Conservation (phyloP, 2,888 invertebrate genomes). For the Willowsia nigromaculata region DNA sequence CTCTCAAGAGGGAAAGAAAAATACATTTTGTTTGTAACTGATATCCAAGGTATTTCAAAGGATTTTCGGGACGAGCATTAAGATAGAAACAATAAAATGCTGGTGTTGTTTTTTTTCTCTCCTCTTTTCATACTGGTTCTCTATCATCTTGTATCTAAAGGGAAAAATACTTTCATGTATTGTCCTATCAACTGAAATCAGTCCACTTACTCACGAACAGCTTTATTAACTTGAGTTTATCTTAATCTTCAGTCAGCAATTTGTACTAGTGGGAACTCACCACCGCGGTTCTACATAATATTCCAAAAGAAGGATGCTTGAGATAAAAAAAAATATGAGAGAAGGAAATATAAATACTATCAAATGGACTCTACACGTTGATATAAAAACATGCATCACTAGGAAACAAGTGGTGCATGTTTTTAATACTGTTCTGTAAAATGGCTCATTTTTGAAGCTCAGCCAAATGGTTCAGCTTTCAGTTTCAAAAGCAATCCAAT, state of each 20-base stretch:
- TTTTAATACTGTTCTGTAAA: too few relatives aligned
- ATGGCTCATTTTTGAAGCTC: too few relatives aligned
- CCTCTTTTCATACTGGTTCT: background rate
- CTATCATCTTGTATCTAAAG: constrained; percentile 2
- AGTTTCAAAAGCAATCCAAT: background rate
- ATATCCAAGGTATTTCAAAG: constrained; percentile 15
- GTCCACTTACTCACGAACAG: constrained; percentile 67
- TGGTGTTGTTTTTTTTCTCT: background rate
- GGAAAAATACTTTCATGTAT: constrained; percentile 33
- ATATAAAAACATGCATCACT: too few relatives aligned
- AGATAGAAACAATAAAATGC: constrained; percentile 34
- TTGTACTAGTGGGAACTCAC: constrained; percentile 45
- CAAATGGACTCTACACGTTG: background rate
- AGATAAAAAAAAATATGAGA: background rate
- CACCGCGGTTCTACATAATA: background rate
- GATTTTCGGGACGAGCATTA: background rate
- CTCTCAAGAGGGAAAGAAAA: background rate
- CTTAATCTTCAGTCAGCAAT: constrained; percentile 56
- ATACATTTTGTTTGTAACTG: background rate
- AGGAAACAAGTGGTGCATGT: too few relatives aligned
- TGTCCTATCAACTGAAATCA: constrained; percentile 55
- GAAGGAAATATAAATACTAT: background rate
- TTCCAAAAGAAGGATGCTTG: constrained; percentile 1
- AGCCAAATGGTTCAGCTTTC: too few relatives aligned
- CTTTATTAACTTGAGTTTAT: constrained; percentile 51